Evolutionary conservation across 2,113 vertebrate genomes (phyloP), one percentile per base, ranked within the genome.

Genomic region (Theristicus caerulescens): DNA sequence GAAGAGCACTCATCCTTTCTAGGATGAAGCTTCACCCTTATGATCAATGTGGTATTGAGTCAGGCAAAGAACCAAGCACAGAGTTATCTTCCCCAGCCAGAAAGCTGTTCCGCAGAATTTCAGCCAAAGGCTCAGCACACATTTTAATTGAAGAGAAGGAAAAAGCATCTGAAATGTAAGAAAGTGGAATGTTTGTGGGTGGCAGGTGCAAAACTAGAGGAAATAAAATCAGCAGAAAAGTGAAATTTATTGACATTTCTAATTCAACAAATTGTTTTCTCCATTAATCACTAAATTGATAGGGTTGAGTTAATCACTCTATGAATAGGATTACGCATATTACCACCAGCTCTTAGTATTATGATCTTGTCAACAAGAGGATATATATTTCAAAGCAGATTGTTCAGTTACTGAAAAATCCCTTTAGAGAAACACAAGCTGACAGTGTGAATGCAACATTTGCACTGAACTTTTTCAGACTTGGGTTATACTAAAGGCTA

Each of bases 151-250:
- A 91, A 66, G 57, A 17, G 40, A 94, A 78, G 31, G 58, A 82
- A 92, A 92, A 97, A 87, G 38, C 54, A 77, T 91, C 70, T 67
- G 57, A 94, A 91, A 80, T 58, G 57, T 76, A 90, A 16, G 3
- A 64, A 90, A 91, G 13, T 18, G 42, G 65, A 96, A 89, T 55
- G 51, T 59, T 91, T 80, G 91, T 94, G 92, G 92, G 84, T 80
- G 77, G 84, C 88, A 85, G 85, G 83, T 92, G 38, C 85, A 93
- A 96, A 94, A 88, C 7, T 58, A 90, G 73, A 94, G 91, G 95
- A 97, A 97, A 81, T 69, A 82, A 85, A 93, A 92, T 82, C 72
- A 87, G 40, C 51, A 85, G 72, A 74, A 93, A 96, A 96, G 70
- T 55, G 7, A 88, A 85, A 73, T 94, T 55, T 49, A 93, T 52